Evolutionary conservation across 1,140 invertebrate species (phyloP).

Genomic region (Megathymus violae): DNA sequence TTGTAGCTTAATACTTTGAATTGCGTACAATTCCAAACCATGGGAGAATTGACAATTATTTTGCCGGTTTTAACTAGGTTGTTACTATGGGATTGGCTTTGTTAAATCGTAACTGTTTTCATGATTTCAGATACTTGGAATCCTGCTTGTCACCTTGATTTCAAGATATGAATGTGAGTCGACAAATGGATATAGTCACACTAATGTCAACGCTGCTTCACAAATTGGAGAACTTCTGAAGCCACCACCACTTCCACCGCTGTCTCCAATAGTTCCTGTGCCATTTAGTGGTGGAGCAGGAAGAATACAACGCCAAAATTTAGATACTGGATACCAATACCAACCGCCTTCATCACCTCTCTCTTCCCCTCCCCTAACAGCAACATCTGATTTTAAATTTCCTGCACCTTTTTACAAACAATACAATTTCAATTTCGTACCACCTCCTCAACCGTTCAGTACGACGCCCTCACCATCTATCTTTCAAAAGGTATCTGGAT

Average conservation of each 20-base stretch:
- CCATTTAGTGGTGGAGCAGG: constrained; percentile 65
- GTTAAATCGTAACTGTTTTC: too few species aligned
- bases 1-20: too few species aligned
- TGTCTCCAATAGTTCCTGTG: constrained; percentile 59
- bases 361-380: constrained; percentile 39
- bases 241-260: constrained; percentile 64
- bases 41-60: too few species aligned
- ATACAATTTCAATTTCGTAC: constrained; percentile 79
- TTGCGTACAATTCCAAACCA: too few species aligned
- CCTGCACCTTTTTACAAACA: constrained; percentile 76
- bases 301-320: constrained; percentile 55
- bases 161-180: constrained; percentile 57
- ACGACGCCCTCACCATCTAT: constrained; percentile 71
- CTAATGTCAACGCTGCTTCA: constrained; percentile 49
- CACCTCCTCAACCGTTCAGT: constrained; percentile 71
- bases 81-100: too few species aligned
- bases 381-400: constrained; percentile 66
- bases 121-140: constrained; percentile 63
- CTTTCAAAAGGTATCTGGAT: constrained; percentile 79
- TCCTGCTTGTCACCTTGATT: constrained; percentile 54
- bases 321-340: constrained; percentile 56
- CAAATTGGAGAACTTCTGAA: constrained; percentile 65
- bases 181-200: constrained; percentile 44
- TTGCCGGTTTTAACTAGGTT: too few species aligned
- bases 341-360: constrained; percentile 51